phyloP scores from a whole-genome alignment of 2,888 invertebrate genomes.

The Rhodophaea formosa region DNA sequence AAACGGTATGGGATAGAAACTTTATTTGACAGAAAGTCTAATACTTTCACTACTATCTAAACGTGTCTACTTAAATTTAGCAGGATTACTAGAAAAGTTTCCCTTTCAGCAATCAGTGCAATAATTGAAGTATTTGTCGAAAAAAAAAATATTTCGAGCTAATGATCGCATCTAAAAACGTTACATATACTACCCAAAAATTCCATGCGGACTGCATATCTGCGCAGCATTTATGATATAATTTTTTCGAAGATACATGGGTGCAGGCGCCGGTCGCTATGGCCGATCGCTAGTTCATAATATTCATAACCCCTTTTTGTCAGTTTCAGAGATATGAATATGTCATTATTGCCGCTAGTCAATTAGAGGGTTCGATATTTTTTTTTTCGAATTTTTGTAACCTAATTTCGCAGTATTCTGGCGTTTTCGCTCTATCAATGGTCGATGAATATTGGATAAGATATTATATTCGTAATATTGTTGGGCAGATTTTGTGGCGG shows the following conservation, averaged over 20 bases:
- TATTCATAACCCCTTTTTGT: slow-evolving; percentile 65
- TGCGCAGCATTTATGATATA: slow-evolving; percentile 55
- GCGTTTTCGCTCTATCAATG: slow-evolving; percentile 26
- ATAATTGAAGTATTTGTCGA: too few species aligned
- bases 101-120: too few species aligned
- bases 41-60: too few species aligned
- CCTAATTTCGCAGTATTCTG: slow-evolving; percentile 7
- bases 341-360: slow-evolving; percentile 73
- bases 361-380: slow-evolving; percentile 48
- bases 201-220: slow-evolving; percentile 47
- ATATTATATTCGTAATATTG: slow-evolving; percentile 8
- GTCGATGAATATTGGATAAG: slow-evolving; percentile 34
- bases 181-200: slow-evolving; percentile 43
- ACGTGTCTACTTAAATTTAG: too few species aligned
- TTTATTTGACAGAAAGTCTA: too few species aligned
- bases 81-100: too few species aligned
- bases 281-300: slow-evolving; percentile 60
- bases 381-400: slow-evolving; percentile 10
- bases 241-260: slow-evolving; percentile 63
- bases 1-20: too few species aligned
- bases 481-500: not conserved
- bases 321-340: slow-evolving; percentile 55
- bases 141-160: too few species aligned
- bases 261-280: slow-evolving; percentile 67
- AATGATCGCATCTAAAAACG: slow-evolving; percentile 30